Evolutionary conservation across 2,113 vertebrate species (phyloP), one percentile per base, ranked within the genome.

Genomic region (Erythrolamprus reginae): DNA sequence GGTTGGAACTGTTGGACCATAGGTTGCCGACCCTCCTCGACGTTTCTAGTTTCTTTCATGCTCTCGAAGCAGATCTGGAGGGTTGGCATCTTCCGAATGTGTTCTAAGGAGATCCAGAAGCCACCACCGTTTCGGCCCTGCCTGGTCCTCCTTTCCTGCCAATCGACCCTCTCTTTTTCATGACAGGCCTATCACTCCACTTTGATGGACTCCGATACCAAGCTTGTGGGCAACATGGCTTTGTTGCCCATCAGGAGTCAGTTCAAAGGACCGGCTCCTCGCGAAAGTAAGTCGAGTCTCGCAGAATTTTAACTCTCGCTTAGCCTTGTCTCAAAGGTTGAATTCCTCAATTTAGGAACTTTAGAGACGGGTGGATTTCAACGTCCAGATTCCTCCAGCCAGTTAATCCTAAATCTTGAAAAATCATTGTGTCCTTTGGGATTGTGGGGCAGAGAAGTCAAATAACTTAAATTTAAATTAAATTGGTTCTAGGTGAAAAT

Each of bases 191-290:
- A 99, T 96, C 99, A 99, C 92, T 99, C 99, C 26, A 98, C 93
- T 88, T 95, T 99, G 92, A 98, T 98, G 98, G 97, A 98, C 91
- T 90, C 98, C 0, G 98, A 99, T 84, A 98, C 97, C 95, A 99
- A 98, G 88, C 90, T 99, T 82, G 96, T 99, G 94, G 99, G 99
- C 83, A 99, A 99, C 91, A 99, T 99, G 98, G 99, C 99, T 0
- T 90, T 99, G 94, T 95, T 99, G 58, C 99, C 99, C 50, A 96
- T 99, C 88, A 98, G 97, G 94, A 99, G 98, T 89, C 99, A 99
- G 95, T 99, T 99, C 95, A 99, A 99, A 96, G 99, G 99, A 86
- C 99, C 99, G 3, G 99, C 99, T 3, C 97, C 98, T 61, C 98
- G 98, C 95, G 99, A 99, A 95, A 99, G 99, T 99, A 96, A 97